Base-by-base conservation (phyloP, 1,140 invertebrate species). In the Aphis gossypii region DNA sequence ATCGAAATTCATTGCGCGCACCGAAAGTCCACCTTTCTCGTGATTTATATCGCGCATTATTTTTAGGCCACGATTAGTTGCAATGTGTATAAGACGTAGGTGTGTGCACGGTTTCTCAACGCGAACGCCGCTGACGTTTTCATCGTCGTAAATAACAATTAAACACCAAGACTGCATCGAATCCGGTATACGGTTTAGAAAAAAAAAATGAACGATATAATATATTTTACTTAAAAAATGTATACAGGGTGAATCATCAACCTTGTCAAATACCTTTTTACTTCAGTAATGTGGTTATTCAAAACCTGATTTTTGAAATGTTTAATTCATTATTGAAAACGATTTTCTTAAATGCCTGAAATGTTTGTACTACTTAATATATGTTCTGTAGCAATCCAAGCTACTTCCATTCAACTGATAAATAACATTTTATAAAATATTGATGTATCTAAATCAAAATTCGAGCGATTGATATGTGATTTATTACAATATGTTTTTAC, bases 111-210 rank as follows among this genome's bases (percentile, higher is more conserved):
- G 83, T 84, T 84, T 84, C 84, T 46, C 84, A 46, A 88, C 83
- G 83, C 38, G 20, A 30, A 84, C 46, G 8, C 86, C 86, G 44
- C 86, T 35, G 86, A 86, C 86, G 86, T 51, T 51, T 35, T 21
- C 86, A 46, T n/a, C 86, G 46, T 88, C 86, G 86, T 88, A 88
- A 88, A 88, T 88, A 88, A 88, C 86, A 88, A 88, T 88, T 88
- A 88, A 51, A 88, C 25, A 88, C 23, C 60, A 46, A 25, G 44
- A 46, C 38, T 86, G 30, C 41, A 76, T 76, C n/a, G 14, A 76
- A 76, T n/a, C 60, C 30, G 14, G 60, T 76, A n/a, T 76, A 76
- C n/a, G 60, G 60, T 76, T 76, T 18, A 76, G 60, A 68, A 68
- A 76, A 68, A 68, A 60, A 76, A 76, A 76, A 76, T 76, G 30